phyloP scores from a whole-genome alignment of 53 echinoderm and acorn worm species.

The Temnopleurus reevesii region DNA sequence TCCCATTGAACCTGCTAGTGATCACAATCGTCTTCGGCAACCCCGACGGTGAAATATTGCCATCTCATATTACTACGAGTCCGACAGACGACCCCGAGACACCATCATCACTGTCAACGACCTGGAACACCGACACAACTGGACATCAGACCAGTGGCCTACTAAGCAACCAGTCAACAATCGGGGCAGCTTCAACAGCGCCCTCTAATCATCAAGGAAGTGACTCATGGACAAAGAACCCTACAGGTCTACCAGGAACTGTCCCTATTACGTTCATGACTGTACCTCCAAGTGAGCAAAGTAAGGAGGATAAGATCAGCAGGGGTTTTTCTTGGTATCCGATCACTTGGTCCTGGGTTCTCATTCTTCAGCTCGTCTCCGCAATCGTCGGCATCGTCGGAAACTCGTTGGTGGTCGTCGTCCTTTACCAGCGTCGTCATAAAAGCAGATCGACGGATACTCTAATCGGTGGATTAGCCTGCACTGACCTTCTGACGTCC shows the following conservation, averaged over 20 bases:
- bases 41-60: no score
- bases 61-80: no score
- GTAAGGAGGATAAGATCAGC: background rate
- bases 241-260: background rate
- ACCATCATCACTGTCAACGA: no score
- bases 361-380: conserved; percentile 26
- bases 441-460: conserved; percentile 34
- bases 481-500: conserved; percentile 25
- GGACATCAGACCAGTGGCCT: no score
- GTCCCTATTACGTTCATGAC: no score
- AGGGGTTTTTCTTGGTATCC: background rate
- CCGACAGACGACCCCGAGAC: no score
- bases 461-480: background rate
- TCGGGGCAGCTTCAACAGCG: no score
- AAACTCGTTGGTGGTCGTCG: conserved; percentile 18
- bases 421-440: conserved; percentile 1
- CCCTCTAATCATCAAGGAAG: no score
- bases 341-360: conserved; percentile 30
- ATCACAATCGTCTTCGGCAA: no score
- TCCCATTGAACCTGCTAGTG: no score
- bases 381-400: conserved; percentile 19
- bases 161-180: no score
- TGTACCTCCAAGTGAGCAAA: background rate
- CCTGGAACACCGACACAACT: no score
- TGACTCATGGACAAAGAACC: background rate